A percentile compares a stretch with the other conserved stretches of the same genome.
These are phyloP conservation scores for Lepidocyrtinus sp. DNA, from an alignment of 2,888 invertebrate species.

Conservation along the genomic window DNA sequence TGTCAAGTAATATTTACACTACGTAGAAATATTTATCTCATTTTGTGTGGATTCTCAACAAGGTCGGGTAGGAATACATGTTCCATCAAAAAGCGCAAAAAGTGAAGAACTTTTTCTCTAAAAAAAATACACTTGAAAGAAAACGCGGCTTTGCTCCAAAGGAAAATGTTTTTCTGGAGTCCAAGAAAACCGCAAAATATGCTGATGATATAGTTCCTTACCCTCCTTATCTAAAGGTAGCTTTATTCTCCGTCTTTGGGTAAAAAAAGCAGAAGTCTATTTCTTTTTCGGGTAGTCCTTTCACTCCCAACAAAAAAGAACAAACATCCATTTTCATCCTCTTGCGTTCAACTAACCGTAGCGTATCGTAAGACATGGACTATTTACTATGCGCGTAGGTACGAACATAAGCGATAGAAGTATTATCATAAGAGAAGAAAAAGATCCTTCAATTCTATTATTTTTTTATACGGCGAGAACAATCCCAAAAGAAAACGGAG, in stretches of 20 bases:
- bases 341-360: slow-evolving; percentile 11
- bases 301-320: slow-evolving; percentile 10
- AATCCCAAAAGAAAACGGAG: not conserved
- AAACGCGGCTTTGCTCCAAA: too few relatives aligned
- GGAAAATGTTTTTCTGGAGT: not conserved
- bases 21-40: not conserved
- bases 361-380: slow-evolving; percentile 10
- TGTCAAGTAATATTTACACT: not conserved
- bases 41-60: not conserved
- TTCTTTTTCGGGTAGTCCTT: not conserved
- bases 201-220: slow-evolving; percentile 5
- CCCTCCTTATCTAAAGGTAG: not conserved
- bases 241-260: slow-evolving; percentile 6
- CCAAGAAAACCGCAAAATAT: slow-evolving; percentile 8
- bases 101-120: too few relatives aligned
- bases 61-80: not conserved
- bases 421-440: not conserved
- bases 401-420: not conserved
- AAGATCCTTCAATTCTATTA: not conserved
- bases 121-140: too few relatives aligned
- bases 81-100: not conserved
- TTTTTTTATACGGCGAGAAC: slow-evolving; percentile 1
- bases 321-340: slow-evolving; percentile 13
- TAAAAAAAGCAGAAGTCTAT: slow-evolving; percentile 9
- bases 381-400: slow-evolving; percentile 2